phyloP scores from a whole-genome alignment of 2,797 vertebrate genomes.

The Oreochromis grahami region DNA sequence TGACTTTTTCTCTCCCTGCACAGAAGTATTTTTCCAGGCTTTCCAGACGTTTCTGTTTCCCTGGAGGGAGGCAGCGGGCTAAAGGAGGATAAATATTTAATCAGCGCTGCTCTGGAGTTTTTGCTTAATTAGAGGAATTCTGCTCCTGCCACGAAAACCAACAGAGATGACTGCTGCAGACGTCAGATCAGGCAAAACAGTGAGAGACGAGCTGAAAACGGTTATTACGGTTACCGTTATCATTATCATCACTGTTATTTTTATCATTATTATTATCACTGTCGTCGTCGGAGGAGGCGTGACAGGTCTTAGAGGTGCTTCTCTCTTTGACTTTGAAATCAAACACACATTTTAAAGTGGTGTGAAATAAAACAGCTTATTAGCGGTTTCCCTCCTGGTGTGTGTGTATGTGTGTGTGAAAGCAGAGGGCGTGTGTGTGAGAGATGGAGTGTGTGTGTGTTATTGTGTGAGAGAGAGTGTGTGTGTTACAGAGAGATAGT shows the following conservation, averaged over 20 bases:
- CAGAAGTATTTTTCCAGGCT: conserved; percentile 31
- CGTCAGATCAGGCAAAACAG: background rate
- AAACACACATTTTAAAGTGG: background rate
- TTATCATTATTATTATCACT: background rate
- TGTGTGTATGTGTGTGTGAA: background rate
- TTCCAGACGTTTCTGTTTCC: conserved; percentile 51
- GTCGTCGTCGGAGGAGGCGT: background rate
- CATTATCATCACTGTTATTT: background rate
- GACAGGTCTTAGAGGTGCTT: background rate
- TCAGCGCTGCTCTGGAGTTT: conserved; percentile 58
- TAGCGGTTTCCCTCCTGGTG: background rate
- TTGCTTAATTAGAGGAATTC: conserved; percentile 67
- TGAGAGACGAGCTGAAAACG: background rate
- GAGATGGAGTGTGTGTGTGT: background rate
- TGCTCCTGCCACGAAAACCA: conserved; percentile 30
- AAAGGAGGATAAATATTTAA: conserved; percentile 76
- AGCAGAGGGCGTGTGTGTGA: fast-evolving
- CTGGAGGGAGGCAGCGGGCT: conserved; percentile 44
- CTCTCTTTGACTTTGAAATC: background rate
- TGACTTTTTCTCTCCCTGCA: conserved; percentile 26
- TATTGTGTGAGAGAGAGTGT: too few relatives aligned
- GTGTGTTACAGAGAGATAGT: too few relatives aligned
- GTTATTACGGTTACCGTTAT: background rate
- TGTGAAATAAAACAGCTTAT: conserved; percentile 15
- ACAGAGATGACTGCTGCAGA: conserved; percentile 19